Base-by-base conservation (phyloP, 2,113 vertebrate species). In the Probosciger aterrimus region DNA sequence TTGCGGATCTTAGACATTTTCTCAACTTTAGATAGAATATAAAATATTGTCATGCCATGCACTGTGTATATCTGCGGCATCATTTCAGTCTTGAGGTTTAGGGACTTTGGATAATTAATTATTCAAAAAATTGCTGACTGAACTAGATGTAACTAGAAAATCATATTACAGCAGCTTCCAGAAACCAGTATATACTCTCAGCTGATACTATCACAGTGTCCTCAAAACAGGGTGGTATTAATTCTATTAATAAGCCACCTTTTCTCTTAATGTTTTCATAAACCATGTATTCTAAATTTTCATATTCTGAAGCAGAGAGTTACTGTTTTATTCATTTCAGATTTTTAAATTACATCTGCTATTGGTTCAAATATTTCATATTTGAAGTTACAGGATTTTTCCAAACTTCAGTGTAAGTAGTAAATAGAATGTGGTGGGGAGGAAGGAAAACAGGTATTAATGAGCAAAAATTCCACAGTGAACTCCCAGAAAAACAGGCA, bases 401-500 rank as follows among this genome's bases (percentile, higher is more conserved):
- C 59, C 86, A 82, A 96, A 96, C 87, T 97, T 96, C 84, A 96
- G 19, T 78, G 12, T 90, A 96, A 68, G 17, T 67, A 90, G 95
- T 96, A 97, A 97, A 97, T 97, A 90, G 92, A 95, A 68, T 92
- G 76, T 95, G 83, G 50, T 93, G 89, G 93, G 76, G 82, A 96
- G 74, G 92, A 97, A 94, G 89, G 94, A 97, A 97, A 98, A 97
- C 83, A 97, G 88, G 82, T 86, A 88, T 93, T 96, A 91, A 88
- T 95, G 86, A 97, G 86, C 91, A 97, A 96, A 97, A 97, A 96
- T 97, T 96, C 90, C 82, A 78, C 70, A 88, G 69, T 96, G 96
- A 97, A 96, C 60, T 95, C 84, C 68, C 74, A 82, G 75, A 79
- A 94, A 97, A 97, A 88, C 44, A 81, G 80, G 5, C 50, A 59